phyloP scores from a whole-genome alignment of 92 coral and sea anemone genomes.

The Nematostella vectensis region DNA sequence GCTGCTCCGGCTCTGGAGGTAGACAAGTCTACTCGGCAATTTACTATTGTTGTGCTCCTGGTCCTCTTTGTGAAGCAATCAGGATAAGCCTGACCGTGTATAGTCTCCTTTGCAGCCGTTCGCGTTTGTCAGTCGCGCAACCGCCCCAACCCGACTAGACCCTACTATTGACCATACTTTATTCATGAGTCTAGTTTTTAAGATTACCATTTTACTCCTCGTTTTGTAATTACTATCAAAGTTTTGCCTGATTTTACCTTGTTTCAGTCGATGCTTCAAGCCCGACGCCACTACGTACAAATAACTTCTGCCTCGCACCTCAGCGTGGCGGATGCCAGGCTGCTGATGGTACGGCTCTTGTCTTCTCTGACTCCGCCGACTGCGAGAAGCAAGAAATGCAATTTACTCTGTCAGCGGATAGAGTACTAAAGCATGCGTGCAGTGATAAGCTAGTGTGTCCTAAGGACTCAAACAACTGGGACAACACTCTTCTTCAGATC shows the following conservation, averaged over 20 bases:
- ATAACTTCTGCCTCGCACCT: slow-evolving; percentile 19
- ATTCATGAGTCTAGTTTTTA: not conserved
- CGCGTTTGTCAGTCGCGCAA: too few species aligned
- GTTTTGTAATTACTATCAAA: not conserved
- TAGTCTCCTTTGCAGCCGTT: too few species aligned
- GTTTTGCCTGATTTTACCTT: not conserved
- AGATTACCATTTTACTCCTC: not conserved
- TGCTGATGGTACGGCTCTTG: slow-evolving; percentile 12
- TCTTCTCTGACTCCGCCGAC: slow-evolving; percentile 7
- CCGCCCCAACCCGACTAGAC: too few species aligned
- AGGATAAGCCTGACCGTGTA: not conserved
- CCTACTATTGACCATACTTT: too few species aligned
- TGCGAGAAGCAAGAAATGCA: slow-evolving; percentile 13
- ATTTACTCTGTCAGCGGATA: slow-evolving; percentile 20
- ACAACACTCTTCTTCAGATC: slow-evolving; percentile 6
- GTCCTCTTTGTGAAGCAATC: too few species aligned
- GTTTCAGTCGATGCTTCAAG: not conserved
- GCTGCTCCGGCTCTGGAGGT: too few species aligned
- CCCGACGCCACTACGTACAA: slow-evolving; percentile 10
- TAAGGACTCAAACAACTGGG: slow-evolving; percentile 8
- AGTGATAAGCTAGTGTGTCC: slow-evolving; percentile 25
- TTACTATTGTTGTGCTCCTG: too few species aligned
- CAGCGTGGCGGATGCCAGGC: slow-evolving; percentile 16
- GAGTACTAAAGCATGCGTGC: slow-evolving; percentile 23
- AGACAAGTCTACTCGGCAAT: too few species aligned